Percentiles rank a stretch among this genome's conserved stretches.
These are phyloP conservation scores for Halcyon smyrnensis DNA, from an alignment of 2,797 vertebrate species.

Conservation along the genomic window DNA sequence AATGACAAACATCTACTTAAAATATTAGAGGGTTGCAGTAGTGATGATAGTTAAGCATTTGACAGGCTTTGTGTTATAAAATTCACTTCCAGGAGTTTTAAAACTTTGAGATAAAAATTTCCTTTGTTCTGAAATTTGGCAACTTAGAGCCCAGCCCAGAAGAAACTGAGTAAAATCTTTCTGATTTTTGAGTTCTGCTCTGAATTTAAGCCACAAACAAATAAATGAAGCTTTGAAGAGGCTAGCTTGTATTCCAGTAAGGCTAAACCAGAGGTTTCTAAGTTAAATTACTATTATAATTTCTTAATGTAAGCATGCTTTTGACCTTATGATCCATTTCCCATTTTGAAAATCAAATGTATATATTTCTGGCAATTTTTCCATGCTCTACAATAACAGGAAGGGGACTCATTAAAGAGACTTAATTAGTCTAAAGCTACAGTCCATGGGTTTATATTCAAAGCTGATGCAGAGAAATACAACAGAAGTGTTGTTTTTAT, in stretches of 20 bases:
- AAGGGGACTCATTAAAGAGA: background rate
- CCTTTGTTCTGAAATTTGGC: conserved; percentile 2
- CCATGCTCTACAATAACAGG: background rate
- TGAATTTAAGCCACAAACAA: background rate
- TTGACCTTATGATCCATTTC: background rate
- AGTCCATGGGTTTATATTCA: background rate
- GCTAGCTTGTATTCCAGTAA: background rate
- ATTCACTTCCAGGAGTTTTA: background rate
- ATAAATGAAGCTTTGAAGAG: background rate
- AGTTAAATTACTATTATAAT: background rate
- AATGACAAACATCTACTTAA: background rate
- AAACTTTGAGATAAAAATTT: conserved; percentile 14
- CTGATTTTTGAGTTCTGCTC: background rate
- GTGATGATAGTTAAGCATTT: background rate
- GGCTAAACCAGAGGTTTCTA: background rate
- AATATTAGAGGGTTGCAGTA: background rate
- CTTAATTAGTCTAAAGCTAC: background rate
- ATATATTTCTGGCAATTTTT: conserved; percentile 10
- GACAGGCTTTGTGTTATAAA: background rate
- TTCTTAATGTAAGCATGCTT: background rate
- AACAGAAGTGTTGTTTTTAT: background rate
- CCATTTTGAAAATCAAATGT: background rate
- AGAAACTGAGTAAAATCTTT: background rate
- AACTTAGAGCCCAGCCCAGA: background rate
- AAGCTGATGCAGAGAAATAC: background rate